Evolutionary conservation across 2,113 vertebrate genomes (phyloP).

Genomic region (Ochotona curzoniae): DNA sequence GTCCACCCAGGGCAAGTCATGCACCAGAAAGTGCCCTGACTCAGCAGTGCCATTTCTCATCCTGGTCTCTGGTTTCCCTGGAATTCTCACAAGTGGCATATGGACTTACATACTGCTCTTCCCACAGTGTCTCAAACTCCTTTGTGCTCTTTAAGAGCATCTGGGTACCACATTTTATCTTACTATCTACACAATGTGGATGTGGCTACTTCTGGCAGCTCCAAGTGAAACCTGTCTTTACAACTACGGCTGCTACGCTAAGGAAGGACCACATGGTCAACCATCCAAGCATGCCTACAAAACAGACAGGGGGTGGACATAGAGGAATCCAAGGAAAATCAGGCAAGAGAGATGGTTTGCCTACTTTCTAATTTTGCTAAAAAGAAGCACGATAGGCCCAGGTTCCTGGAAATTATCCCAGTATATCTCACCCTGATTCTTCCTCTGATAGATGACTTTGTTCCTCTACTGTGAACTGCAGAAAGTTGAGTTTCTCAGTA

Average conservation of each 20-base stretch:
- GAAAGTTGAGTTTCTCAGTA: neutral
- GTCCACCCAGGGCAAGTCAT: neutral
- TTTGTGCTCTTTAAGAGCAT: neutral
- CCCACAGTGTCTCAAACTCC: neutral
- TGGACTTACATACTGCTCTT: neutral
- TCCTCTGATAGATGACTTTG: neutral
- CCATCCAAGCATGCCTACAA: neutral
- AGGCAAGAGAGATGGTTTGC: neutral
- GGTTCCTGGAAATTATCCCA: neutral
- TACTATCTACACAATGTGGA: neutral
- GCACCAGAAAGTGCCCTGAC: neutral
- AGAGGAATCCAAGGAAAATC: neutral
- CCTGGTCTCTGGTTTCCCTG: neutral
- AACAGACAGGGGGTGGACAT: neutral
- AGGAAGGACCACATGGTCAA: neutral
- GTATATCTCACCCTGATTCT: neutral
- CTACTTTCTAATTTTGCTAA: constrained; percentile 21
- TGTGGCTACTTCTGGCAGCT: neutral
- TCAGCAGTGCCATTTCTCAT: neutral
- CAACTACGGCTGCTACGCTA: neutral
- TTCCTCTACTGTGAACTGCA: neutral
- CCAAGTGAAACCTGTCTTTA: neutral
- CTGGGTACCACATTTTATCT: neutral
- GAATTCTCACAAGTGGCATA: neutral
- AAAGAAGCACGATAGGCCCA: neutral